Percentiles rank a stretch among this genome's conserved stretches.
Conservation (phyloP, 2,888 invertebrate species). For the Rhamnusium bicolor region DNA sequence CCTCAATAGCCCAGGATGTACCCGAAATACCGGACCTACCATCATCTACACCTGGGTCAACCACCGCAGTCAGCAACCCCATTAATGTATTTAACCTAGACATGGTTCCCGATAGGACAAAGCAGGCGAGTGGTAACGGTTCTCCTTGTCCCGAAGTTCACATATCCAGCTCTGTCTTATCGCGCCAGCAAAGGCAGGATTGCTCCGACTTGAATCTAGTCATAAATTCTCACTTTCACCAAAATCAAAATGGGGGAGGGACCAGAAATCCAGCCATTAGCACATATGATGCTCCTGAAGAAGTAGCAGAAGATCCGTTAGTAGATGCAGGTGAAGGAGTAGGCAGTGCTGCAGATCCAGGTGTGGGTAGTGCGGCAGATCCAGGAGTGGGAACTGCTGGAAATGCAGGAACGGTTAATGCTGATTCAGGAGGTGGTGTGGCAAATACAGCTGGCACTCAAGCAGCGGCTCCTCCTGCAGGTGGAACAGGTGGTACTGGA, state of each 20-base stretch:
- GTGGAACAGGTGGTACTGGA: slow-evolving; percentile 50
- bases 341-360: slow-evolving; percentile 36
- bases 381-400: slow-evolving; percentile 47
- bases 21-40: slow-evolving; percentile 20
- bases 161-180: slow-evolving; percentile 73
- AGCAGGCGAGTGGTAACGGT: slow-evolving; percentile 42
- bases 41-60: slow-evolving; percentile 20
- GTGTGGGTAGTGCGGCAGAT: slow-evolving; percentile 45
- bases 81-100: slow-evolving; percentile 63
- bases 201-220: slow-evolving; percentile 82
- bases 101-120: slow-evolving; percentile 58
- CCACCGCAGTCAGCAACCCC: slow-evolving; percentile 46
- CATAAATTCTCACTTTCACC: slow-evolving; percentile 80
- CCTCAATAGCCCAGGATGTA: slow-evolving; percentile 6
- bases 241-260: slow-evolving; percentile 61
- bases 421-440: slow-evolving; percentile 48
- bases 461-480: slow-evolving; percentile 23
- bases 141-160: slow-evolving; percentile 74
- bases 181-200: slow-evolving; percentile 75
- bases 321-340: slow-evolving; percentile 46
- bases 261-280: slow-evolving; percentile 58
- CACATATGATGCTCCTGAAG: slow-evolving; percentile 58
- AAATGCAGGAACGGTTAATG: background rate
- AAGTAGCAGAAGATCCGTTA: slow-evolving; percentile 50
- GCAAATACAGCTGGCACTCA: slow-evolving; percentile 23